These are phyloP conservation scores for Empis livida DNA, from an alignment of 2,888 invertebrate species.

Conservation along the genomic window DNA sequence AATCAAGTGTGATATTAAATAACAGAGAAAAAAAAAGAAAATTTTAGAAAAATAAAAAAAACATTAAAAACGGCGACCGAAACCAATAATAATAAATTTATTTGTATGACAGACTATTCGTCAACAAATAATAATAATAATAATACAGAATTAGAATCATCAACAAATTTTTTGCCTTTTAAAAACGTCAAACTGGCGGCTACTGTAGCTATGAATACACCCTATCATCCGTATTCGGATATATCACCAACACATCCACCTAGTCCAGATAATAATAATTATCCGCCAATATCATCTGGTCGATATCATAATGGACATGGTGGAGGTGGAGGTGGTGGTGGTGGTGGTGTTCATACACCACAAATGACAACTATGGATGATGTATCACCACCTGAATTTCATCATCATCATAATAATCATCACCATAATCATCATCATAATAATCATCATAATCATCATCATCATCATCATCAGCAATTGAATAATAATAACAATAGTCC, in stretches of 20 bases:
- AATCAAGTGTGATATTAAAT: not conserved
- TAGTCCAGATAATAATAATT: constrained; percentile 58
- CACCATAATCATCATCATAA: constrained; percentile 23
- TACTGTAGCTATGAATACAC: constrained; percentile 81
- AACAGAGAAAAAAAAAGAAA: not conserved
- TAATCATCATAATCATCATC: constrained; percentile 12
- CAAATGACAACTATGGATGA: constrained; percentile 32
- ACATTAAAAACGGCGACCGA: constrained; percentile 1
- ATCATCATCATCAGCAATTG: constrained; percentile 24
- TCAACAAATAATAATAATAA: constrained; percentile 1
- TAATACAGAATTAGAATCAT: constrained; percentile 11
- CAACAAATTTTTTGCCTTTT: constrained; percentile 18
- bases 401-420: constrained; percentile 19
- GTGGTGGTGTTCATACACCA: constrained; percentile 24
- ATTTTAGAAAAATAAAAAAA: not conserved
- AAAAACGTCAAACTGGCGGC: constrained; percentile 68
- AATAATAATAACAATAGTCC: constrained; percentile 32
- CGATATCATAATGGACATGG: constrained; percentile 37
- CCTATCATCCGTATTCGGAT: constrained; percentile 76
- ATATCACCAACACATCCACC: constrained; percentile 66
- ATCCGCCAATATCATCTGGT: constrained; percentile 38
- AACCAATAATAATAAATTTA: not conserved
- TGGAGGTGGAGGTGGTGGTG: constrained; percentile 15
- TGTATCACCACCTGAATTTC: constrained; percentile 26
- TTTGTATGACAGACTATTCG: constrained; percentile 13